Evolutionary conservation across 2,113 vertebrate genomes (phyloP), one percentile per base, ranked within the genome.

Genomic region (Irena cyanogastra): DNA sequence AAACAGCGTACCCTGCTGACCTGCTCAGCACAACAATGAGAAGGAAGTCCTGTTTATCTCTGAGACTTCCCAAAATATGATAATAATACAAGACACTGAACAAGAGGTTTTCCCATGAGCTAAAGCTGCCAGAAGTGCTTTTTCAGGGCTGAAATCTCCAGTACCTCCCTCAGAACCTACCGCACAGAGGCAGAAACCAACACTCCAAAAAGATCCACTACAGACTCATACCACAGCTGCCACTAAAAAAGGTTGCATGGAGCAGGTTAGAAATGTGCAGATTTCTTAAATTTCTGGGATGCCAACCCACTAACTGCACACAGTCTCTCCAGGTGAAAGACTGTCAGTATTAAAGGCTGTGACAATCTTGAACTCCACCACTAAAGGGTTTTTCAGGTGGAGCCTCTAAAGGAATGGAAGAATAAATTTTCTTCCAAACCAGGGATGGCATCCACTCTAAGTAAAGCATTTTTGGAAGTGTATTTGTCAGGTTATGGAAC

Each of bases 321-420:
- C 3, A 53, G 18, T 9, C 56, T 68, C 20, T 39, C 44, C 64
- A 75, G 17, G 30, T 21, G 30, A 83, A 84, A 71, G 30, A 77
- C 52, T 93, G 63, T 19, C 0, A 6, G 16, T 17, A 57, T 33
- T 69, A 87, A 80, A 90, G 59, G 88, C 60, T 90, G 83, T 1
- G 1, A 54, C 59, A 64, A 49, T 77, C 83, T 6, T 52, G 30
- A 78, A 60, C 64, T 64, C 76, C 64, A 66, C 53, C 75, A 86
- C 71, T 81, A 84, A 90, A 81, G 17, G 72, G 64, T 87, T 91
- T 87, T 20, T n/a, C 75, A 90, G 37, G 54, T 77, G 50, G 90
- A 66, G 39, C 35, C 79, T 96, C 79, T n/a, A 78, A 96, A 90
- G 64, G 72, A 94, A 71, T 45, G 93, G 57, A 82, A 84, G 65